phyloP scores from a whole-genome alignment of 2,797 vertebrate species.

The Gallinago nigripennis region DNA sequence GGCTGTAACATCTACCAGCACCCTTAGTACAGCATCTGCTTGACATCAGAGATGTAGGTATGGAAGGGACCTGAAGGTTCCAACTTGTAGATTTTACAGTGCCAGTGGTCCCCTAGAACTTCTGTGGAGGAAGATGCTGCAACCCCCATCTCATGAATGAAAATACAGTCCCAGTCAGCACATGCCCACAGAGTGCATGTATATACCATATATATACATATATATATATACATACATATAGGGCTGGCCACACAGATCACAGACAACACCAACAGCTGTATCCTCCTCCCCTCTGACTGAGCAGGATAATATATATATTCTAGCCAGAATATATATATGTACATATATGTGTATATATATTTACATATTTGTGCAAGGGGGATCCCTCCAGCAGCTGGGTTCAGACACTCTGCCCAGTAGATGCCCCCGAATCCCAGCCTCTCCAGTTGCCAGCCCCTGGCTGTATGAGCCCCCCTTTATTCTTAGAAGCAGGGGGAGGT shows the following conservation, averaged over 20 bases:
- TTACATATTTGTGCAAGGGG: too few relatives aligned
- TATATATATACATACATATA: too few relatives aligned
- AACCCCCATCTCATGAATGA: neutral
- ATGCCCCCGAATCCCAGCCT: neutral
- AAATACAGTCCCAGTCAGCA: too few relatives aligned
- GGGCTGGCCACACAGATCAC: too few relatives aligned
- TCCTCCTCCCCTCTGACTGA: neutral
- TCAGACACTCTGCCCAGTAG: neutral
- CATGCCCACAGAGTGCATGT: too few relatives aligned
- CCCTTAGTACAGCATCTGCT: neutral
- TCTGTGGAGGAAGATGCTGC: neutral
- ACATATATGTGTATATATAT: neutral
- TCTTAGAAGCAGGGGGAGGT: neutral
- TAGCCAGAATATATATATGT: neutral
- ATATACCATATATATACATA: too few relatives aligned
- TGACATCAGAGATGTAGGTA: neutral
- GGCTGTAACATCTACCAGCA: neutral
- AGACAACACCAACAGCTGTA: neutral
- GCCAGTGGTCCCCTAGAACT: neutral
- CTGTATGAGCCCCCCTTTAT: neutral
- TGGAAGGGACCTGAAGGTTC: neutral
- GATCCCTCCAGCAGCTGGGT: neutral
- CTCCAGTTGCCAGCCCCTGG: neutral
- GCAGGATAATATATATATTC: neutral
- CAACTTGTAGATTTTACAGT: neutral